Conservation (phyloP, 2,888 invertebrate species). For the Cryptocephalus primarius region DNA sequence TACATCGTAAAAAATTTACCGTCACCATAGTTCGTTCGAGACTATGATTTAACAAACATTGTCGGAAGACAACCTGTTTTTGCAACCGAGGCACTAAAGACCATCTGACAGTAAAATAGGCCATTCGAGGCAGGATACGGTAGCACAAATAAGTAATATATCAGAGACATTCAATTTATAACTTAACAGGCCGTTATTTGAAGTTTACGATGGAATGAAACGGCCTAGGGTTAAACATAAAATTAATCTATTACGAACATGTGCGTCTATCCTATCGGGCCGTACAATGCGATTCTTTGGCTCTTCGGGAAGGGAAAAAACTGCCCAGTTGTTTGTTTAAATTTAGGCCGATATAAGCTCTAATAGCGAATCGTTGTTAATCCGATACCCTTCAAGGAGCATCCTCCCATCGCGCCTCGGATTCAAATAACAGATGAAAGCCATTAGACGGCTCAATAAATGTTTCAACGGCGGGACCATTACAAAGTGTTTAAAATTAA, state of each 20-base stretch:
- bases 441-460: constrained; percentile 6
- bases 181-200: constrained; percentile 7
- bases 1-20: too few species aligned
- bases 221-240: constrained; percentile 10
- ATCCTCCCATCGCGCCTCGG: not conserved
- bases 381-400: not conserved
- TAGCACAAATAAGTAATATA: too few species aligned
- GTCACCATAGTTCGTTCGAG: too few species aligned
- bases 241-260: constrained; percentile 12
- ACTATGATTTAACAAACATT: too few species aligned
- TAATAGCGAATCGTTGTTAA: too few species aligned
- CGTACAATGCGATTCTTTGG: too few species aligned
- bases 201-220: constrained; percentile 11
- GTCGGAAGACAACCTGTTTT: too few species aligned
- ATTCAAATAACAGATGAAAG: constrained; percentile 4
- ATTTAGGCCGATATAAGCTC: too few species aligned
- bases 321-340: constrained; percentile 4
- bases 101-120: too few species aligned
- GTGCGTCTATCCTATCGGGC: constrained; percentile 1
- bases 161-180: constrained; percentile 1
- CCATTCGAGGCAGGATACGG: too few species aligned
- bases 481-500: constrained; percentile 2
- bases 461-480: constrained; percentile 4
- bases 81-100: too few species aligned
- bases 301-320: too few species aligned